Conservation (phyloP, 2,113 vertebrate species). For the Ciconia stormi region DNA sequence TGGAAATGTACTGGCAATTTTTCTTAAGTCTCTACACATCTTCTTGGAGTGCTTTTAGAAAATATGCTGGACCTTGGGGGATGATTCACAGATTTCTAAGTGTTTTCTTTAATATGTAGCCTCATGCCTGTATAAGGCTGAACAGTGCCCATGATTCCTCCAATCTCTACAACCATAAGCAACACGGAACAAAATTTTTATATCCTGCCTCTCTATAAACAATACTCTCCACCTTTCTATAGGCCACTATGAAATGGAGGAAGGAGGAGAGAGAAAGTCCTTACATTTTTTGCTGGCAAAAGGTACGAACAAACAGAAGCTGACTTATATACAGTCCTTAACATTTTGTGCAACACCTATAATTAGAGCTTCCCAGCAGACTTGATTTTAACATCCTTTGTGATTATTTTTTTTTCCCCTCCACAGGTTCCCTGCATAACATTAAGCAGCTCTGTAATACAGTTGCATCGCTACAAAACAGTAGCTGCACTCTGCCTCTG, state of each 20-base stretch:
- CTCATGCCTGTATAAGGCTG: neutral
- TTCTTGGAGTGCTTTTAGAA: slow-evolving; percentile 4
- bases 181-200: neutral
- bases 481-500: neutral
- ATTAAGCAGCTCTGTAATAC: neutral
- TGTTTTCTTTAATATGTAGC: neutral
- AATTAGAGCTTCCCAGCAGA: neutral
- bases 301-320: neutral
- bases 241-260: neutral
- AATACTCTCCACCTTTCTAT: neutral
- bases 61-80: neutral
- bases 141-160: neutral
- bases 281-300: neutral
- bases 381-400: neutral
- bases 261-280: neutral
- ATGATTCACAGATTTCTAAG: neutral
- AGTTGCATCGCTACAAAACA: neutral
- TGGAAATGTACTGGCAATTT: neutral
- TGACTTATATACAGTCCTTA: neutral
- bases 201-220: neutral
- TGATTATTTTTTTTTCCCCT: neutral
- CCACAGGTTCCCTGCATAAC: neutral
- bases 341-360: neutral
- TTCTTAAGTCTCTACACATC: neutral
- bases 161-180: neutral